A percentile compares a stretch with the other conserved stretches of the same genome.
These are phyloP conservation scores for Hydrolagus affinis DNA, from an alignment of 2,113 vertebrate genomes.

Conservation along the genomic window DNA sequence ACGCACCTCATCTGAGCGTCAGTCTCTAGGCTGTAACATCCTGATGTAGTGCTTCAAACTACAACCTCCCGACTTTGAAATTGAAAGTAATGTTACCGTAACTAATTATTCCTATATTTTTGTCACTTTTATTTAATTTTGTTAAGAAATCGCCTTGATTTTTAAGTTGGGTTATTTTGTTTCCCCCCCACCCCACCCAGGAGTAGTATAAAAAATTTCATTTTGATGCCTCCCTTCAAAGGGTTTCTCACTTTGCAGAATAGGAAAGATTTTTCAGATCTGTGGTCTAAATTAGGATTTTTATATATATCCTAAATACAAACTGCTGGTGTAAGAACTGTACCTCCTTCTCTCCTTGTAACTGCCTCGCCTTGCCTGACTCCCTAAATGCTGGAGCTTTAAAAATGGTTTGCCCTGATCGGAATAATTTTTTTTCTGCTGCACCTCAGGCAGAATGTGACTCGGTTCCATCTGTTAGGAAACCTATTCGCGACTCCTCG, in stretches of 20 bases:
- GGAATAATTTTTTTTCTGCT: neutral
- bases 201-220: constrained; percentile 1
- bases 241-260: neutral
- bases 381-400: neutral
- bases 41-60: too few species aligned
- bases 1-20: too few species aligned
- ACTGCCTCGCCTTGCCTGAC: neutral
- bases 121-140: constrained; percentile 10
- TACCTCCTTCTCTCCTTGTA: neutral
- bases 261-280: constrained; percentile 2
- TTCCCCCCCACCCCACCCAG: too few species aligned
- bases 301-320: constrained; percentile 1
- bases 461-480: neutral
- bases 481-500: neutral
- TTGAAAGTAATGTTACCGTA: too few species aligned
- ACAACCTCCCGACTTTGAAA: too few species aligned
- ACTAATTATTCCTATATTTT: constrained; percentile 8
- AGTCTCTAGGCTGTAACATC: too few species aligned
- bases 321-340: neutral
- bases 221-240: neutral
- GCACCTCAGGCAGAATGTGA: constrained; percentile 18
- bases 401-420: constrained; percentile 7
- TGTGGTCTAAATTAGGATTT: neutral
- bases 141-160: constrained; percentile 3
- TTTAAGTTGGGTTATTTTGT: constrained; percentile 11